phyloP scores from a whole-genome alignment of 2,888 invertebrate genomes.

The Drosophila neotestacea region DNA sequence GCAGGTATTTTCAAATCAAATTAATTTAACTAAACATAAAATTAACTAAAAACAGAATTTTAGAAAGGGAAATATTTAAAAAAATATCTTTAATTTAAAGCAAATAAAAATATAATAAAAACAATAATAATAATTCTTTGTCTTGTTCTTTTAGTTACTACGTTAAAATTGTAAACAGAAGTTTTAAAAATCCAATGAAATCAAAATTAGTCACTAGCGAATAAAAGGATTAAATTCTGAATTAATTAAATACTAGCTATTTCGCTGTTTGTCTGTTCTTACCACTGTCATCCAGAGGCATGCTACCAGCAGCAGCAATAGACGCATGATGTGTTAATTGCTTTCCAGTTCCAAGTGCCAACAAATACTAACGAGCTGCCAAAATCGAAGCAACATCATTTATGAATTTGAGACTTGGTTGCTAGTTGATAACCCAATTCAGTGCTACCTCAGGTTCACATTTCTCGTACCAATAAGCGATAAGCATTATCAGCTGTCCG shows the following conservation, averaged over 20 bases:
- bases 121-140: no score
- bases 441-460: constrained; percentile 48
- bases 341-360: constrained; percentile 44
- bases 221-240: no score
- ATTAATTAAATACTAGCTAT: no score
- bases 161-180: no score
- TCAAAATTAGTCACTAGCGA: no score
- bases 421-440: constrained; percentile 61
- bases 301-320: constrained; percentile 32
- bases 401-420: constrained; percentile 9
- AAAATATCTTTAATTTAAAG: no score
- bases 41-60: no score
- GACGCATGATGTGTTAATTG: constrained; percentile 45
- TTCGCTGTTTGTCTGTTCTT: background rate
- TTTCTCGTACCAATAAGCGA: constrained; percentile 11
- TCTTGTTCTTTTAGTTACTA: no score
- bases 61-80: no score
- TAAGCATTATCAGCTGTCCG: constrained; percentile 36
- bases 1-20: background rate
- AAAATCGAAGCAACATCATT: constrained; percentile 37
- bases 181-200: no score
- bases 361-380: constrained; percentile 65
- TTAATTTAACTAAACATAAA: no score
- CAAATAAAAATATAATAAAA: no score
- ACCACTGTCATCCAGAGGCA: constrained; percentile 46